Percentiles rank a stretch among this genome's conserved stretches.
Conservation (phyloP, 2,797 vertebrate species). For the Peromyscus nudipes region DNA sequence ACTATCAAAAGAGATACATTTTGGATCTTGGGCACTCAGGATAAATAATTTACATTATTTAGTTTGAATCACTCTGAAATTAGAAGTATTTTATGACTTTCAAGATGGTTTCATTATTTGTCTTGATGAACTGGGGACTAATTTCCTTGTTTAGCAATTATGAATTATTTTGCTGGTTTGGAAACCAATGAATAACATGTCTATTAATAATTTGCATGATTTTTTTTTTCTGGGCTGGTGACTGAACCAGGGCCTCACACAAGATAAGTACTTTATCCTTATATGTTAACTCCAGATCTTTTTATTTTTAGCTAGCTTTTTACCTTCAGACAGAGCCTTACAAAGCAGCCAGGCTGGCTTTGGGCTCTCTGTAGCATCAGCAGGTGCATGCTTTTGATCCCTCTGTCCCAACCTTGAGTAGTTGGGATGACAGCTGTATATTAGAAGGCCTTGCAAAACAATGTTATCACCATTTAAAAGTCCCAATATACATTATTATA, state of each 20-base stretch:
- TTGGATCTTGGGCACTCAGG: background rate
- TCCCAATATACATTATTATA: conserved; percentile 32
- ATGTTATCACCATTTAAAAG: conserved; percentile 30
- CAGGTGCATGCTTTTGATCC: background rate
- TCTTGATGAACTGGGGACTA: background rate
- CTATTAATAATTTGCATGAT: background rate
- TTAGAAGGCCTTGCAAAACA: background rate
- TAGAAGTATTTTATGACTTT: conserved; percentile 56
- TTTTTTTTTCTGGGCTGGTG: background rate
- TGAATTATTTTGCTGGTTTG: conserved; percentile 26
- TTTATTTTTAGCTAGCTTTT: background rate
- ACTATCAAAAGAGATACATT: conserved; percentile 6
- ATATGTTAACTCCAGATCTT: background rate
- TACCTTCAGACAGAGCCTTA: background rate
- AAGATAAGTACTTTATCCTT: background rate
- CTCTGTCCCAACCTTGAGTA: background rate
- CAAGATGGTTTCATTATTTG: conserved; percentile 51
- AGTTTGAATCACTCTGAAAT: background rate
- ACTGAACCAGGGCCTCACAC: background rate
- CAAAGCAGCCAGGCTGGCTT: too few relatives aligned
- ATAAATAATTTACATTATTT: conserved; percentile 42
- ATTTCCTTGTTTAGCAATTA: conserved; percentile 55
- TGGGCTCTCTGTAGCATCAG: background rate
- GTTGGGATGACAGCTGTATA: background rate
- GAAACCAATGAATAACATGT: conserved; percentile 2